Evolutionary conservation across 1,140 invertebrate genomes (phyloP).

Genomic region (Aphelenchoides fujianensis): DNA sequence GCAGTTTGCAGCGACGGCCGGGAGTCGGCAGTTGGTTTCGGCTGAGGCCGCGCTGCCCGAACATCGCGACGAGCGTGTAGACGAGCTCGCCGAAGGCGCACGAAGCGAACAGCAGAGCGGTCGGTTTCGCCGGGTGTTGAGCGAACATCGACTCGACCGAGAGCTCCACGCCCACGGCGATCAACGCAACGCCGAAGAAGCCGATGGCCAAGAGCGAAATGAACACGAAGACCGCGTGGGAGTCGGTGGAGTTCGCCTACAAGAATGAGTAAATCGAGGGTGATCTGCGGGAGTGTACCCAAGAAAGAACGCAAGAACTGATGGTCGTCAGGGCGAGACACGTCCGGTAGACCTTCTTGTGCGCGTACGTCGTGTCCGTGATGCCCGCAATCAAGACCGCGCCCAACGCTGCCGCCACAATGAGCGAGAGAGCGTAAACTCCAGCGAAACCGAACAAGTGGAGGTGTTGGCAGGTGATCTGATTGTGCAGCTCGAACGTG

Average conservation of each 20-base stretch:
- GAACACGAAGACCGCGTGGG: background rate
- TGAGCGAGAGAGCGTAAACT: background rate
- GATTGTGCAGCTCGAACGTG: background rate
- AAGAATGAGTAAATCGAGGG: background rate
- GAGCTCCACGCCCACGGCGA: background rate
- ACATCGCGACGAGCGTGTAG: background rate
- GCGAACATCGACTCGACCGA: background rate
- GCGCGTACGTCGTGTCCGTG: slow-evolving; percentile 11
- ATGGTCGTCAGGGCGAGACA: slow-evolving; percentile 6
- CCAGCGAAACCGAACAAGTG: background rate
- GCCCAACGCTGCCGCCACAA: background rate
- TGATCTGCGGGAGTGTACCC: background rate
- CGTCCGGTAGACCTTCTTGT: background rate
- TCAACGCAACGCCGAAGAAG: background rate
- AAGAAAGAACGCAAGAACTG: background rate
- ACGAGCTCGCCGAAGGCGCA: background rate
- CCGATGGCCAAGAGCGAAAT: background rate
- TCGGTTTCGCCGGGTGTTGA: background rate
- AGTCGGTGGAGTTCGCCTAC: background rate
- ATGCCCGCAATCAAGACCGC: background rate
- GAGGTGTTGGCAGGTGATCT: background rate
- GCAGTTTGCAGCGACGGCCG: background rate
- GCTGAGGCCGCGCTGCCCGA: background rate
- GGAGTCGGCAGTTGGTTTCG: slow-evolving; percentile 9
- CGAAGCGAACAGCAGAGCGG: background rate